Base-by-base conservation (phyloP, 2,797 vertebrate species). In the Cynodonichthys magdalenae region DNA sequence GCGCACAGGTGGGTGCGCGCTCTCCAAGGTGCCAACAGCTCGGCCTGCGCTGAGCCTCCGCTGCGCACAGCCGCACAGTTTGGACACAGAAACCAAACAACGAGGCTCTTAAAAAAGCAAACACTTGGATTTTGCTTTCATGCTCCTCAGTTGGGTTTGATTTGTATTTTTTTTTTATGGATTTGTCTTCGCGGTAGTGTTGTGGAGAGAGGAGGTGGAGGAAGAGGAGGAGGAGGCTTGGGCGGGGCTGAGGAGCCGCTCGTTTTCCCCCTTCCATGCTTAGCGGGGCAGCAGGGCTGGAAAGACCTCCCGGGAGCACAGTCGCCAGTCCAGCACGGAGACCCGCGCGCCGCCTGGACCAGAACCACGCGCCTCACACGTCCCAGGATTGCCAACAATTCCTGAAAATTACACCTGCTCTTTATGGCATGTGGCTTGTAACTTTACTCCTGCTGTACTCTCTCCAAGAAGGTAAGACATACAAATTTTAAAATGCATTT, bases 341-440 rank as follows among this genome's bases (percentile, higher is more conserved):
- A 91, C 84, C 85, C 86, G 24, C 24, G 24, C 24, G 90, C 93
- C 34, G 90, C 93, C 92, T 92, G 92, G 94, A 24, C 87, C 94
- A 83, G 87, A 85, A 81, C 81, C 84, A 70, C 71, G 89, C 86
- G 79, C 85, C 89, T 90, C 90, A 90, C 91, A 82, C 78, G 76
- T 84, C 91, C 92, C 92, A 90, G 92, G 92, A 93, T 92, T 92
- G 91, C 92, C 93, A 94, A 86, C 92, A 90, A 94, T 94, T 94
- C 95, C 94, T 85, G 93, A 94, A 94, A 92, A 95, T 94, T 90
- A 90, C 69, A 93, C 94, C 89, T 93, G 94, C 95, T 95, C 92
- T 96, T 94, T 94, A 96, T 96, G 96, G 96, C 94, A 97, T 97
- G 96, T 96, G 95, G 96, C 95, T 96, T 95, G 95, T 95, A 95